Evolutionary conservation across 1,140 invertebrate species (phyloP), one percentile per base, ranked within the genome.

Genomic region (Drosophila pandora): DNA sequence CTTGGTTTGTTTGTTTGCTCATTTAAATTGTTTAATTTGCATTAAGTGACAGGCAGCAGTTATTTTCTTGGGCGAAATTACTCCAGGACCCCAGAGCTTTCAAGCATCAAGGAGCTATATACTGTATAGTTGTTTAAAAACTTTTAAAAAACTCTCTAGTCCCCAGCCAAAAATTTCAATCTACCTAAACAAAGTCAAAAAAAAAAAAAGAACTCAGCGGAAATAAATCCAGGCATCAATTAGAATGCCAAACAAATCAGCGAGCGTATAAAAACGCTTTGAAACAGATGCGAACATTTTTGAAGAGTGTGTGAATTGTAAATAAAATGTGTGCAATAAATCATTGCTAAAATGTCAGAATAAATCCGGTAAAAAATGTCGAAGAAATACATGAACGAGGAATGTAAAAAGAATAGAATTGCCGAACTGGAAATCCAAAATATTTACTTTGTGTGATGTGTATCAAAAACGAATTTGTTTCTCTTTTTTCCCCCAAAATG

Each of bases 11-110:
- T 85, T 59, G 69, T 84, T 80, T 80, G 70, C 64, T 80, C 77
- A 75, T 87, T 85, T 81, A 85, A 85, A 85, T 85, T 85, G 78
- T 85, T 78, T 87, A 87, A 87, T 85, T 85, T 85, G 74, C 82
- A 85, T 85, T 85, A 71, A 87, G 68, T 68, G 82, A 78, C 73
- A 68, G 63, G 61, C 68, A 50, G 48, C 55, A 59, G 64, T 34
- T 62, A 74, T 65, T 78, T 60, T 47, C 45, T 52, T 63, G 9
- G 55, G 45, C 39, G 61, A 71, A 21, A 56, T 54, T 55, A 32
- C 47, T 21, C 50, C 25, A 10, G 17, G 2, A 8, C 32, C 22
- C 39, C 34, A 62, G 13, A 37, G 34, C 34, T 61, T 23, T 45
- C 34, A 55, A 47, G 62, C 67, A 65, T 45, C 39, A 45, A 8